Conservation (phyloP, 1,140 invertebrate species). For the Bathynomus jamesi region DNA sequence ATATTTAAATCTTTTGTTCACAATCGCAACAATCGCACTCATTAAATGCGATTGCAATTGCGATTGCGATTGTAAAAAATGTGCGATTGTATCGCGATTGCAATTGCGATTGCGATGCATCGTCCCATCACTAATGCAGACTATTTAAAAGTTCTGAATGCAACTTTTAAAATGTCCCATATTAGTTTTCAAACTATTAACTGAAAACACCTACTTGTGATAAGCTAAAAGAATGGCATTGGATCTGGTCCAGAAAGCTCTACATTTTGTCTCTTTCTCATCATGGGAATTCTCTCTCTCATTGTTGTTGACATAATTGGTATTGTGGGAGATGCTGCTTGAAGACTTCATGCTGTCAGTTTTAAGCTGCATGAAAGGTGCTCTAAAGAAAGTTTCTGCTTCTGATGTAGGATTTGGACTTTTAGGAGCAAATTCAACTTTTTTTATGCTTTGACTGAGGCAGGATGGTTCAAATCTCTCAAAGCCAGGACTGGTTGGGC, state of each 20-base stretch:
- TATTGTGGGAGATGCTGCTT: slow-evolving; percentile 35
- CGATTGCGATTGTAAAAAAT: too few species aligned
- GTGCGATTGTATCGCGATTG: too few species aligned
- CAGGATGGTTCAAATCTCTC: neutral
- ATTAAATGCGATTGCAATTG: too few species aligned
- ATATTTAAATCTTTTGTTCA: too few species aligned
- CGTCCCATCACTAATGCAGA: too few species aligned
- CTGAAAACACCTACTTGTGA: slow-evolving; percentile 48
- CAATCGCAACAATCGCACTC: too few species aligned
- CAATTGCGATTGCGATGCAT: too few species aligned
- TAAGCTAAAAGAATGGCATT: slow-evolving; percentile 58
- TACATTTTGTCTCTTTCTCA: slow-evolving; percentile 39
- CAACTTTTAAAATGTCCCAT: too few species aligned
- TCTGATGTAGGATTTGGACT: neutral
- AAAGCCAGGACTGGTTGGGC: neutral
- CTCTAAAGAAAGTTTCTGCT: neutral
- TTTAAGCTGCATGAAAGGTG: neutral
- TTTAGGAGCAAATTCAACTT: neutral
- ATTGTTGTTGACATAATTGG: slow-evolving; percentile 36
- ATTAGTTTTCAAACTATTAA: too few species aligned
- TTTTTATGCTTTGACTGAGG: neutral
- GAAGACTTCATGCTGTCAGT: slow-evolving; percentile 4
- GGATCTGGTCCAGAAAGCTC: slow-evolving; percentile 58
- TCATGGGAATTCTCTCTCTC: slow-evolving; percentile 21
- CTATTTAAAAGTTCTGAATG: too few species aligned